These are phyloP conservation scores for Drosophila gunungcola DNA, from an alignment of 1,140 invertebrate genomes.

Conservation along the genomic window DNA sequence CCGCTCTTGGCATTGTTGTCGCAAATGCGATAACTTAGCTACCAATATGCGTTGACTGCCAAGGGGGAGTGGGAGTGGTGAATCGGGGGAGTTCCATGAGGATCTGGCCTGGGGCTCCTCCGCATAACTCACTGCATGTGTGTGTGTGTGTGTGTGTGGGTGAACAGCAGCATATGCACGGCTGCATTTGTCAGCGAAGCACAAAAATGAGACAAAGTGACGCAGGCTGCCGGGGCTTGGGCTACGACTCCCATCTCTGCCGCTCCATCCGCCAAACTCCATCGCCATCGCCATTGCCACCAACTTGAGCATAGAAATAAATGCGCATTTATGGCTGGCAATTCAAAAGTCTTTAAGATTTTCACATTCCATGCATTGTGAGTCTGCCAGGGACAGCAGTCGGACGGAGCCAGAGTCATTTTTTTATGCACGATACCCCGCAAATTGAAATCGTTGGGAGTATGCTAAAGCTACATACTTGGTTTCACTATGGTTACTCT, in stretches of 20 bases:
- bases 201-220: slow-evolving; percentile 84
- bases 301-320: slow-evolving; percentile 82
- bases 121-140: slow-evolving; percentile 45
- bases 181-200: slow-evolving; percentile 82
- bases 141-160: slow-evolving; percentile 44
- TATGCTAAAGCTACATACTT: background rate
- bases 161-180: slow-evolving; percentile 69
- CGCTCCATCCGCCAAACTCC: slow-evolving; percentile 15
- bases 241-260: slow-evolving; percentile 6
- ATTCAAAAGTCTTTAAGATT: slow-evolving; percentile 84
- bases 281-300: slow-evolving; percentile 29
- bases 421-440: slow-evolving; percentile 52
- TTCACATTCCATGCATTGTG: slow-evolving; percentile 82
- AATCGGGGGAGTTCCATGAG: background rate
- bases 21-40: slow-evolving; percentile 83
- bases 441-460: background rate
- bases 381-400: slow-evolving; percentile 63
- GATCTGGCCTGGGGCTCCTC: slow-evolving; percentile 5
- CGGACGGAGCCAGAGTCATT: slow-evolving; percentile 57
- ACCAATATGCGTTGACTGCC: slow-evolving; percentile 82
- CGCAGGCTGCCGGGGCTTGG: slow-evolving; percentile 43
- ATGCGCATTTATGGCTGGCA: slow-evolving; percentile 82
- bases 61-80: slow-evolving; percentile 11
- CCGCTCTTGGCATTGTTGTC: slow-evolving; percentile 73
- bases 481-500: background rate